Evolutionary conservation across 2,113 vertebrate species (phyloP), one percentile per base, ranked within the genome.

Genomic region (Leucosticte australis): DNA sequence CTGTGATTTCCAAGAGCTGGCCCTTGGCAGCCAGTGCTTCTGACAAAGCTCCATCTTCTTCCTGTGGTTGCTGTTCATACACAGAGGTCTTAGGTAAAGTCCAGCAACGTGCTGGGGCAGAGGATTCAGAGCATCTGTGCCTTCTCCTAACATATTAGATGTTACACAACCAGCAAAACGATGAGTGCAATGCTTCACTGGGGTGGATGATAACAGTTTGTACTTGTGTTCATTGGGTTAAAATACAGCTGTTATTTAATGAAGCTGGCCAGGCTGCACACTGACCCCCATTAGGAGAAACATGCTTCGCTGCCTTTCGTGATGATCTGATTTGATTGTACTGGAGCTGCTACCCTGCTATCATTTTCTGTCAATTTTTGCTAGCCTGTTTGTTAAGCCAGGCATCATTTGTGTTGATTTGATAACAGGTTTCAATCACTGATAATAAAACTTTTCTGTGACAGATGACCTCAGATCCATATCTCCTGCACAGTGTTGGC

Each of bases 371-470:
- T 75, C 85, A 68, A 42, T 92, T 93, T 80, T 93, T 81, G 71
- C 82, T 92, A 44, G 94, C 76, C 77, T 86, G 50, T 85, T 95
- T 88, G 89, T 88, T 94, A 94, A 90, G 79, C 17, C 83, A 90
- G 83, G 64, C 79, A 57, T 90, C 9, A 5, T 90, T 83, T 86
- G 70, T 57, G 71, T 64, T 90, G 94, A 90, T 88, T 91, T 92
- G 85, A 88, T 93, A 96, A 94, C 84, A 69, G 79, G 90, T 94
- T 95, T 94, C 88, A 90, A 86, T 94, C 87, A 60, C 82, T 47
- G 71, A 41, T 91, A 88, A 96, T 93, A 86, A 65, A 92, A 90
- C 79, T 92, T 90, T 73, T 30, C 68, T 88, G 64, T 14, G 41
- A 68, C 68, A 92, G 59, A 42, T 94, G 69, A 94, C 87, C 65